Base-by-base conservation (phyloP, 92 coral and sea anemone genomes). In the Epizoanthus ramosus region DNA sequence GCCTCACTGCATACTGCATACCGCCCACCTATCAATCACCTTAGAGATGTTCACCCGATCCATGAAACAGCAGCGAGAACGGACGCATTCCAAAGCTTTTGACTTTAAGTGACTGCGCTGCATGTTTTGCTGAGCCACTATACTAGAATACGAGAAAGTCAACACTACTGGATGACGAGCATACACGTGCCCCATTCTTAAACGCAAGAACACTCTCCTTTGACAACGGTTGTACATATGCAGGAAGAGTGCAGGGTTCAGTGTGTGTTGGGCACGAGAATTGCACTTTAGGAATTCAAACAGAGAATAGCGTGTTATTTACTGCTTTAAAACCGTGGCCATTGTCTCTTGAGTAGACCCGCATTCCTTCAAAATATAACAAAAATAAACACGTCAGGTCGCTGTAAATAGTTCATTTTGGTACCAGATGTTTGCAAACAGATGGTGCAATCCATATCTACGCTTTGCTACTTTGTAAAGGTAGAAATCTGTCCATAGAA, bases 371-470 rank as follows among this genome's bases (percentile, higher is more conserved):
- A 67, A 33, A 65, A 13, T 24, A 28, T 4, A 10, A 67, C 35
- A 7, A 67, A 33, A 19, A 67, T 3, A 14, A 28, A n/a, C 41
- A 14, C 43, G 50, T 33, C 71, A 41, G 6, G 8, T 63, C 10
- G 10, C 28, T 6, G 3, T 63, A 28, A 63, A 63, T 33, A n/a
- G 3, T 4, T 41, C 43, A 5, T 67, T 15, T 33, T 18, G 50
- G 72, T 50, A 50, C 47, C 72, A 67, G 39, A 33, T 67, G 50
- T 67, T 67, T 67, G 72, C 72, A 67, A 33, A 67, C 72, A 33
- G 50, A 67, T 67, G 43, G 50, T 16, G 22, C 18, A 67, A 67
- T 14, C 50, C n/a, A 45, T 23, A 35, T 33, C 7, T 25, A 19
- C 35, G 68, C 35, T 63, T 63, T 63, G 25, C 68, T 8, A 4